Conservation (phyloP, 2,888 invertebrate species). For the Drosophila nr. fundita region DNA sequence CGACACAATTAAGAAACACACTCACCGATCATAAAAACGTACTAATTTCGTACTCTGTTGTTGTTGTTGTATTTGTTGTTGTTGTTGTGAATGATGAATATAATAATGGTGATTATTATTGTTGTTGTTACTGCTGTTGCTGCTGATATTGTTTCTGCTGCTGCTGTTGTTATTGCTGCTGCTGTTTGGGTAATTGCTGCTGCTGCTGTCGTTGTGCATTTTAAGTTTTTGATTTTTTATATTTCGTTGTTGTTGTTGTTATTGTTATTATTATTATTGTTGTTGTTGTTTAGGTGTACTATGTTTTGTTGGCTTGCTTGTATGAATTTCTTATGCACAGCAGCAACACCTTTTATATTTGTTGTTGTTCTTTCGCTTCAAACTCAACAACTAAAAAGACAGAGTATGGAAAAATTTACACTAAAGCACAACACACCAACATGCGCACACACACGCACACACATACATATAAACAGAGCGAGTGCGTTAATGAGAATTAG, state of each 20-base stretch:
- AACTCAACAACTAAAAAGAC: conserved; percentile 26
- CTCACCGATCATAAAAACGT: conserved; percentile 69
- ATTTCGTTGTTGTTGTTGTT: background rate
- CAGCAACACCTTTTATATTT: conserved; percentile 22
- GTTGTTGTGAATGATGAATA: conserved; percentile 24
- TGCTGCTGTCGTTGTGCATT: conserved; percentile 63
- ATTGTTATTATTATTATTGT: background rate
- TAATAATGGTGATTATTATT: conserved; percentile 35
- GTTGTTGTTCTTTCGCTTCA: conserved; percentile 20
- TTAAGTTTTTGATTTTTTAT: conserved; percentile 33
- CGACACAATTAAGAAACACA: conserved; percentile 36
- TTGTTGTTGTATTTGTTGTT: conserved; percentile 31
- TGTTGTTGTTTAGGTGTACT: background rate
- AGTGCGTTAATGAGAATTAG: conserved; percentile 25
- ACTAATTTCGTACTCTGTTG: conserved; percentile 50
- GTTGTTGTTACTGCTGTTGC: conserved; percentile 43
- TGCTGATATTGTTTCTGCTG: conserved; percentile 54
- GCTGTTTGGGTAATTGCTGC: conserved; percentile 43
- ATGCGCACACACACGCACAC: background rate
- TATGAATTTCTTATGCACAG: conserved; percentile 3
- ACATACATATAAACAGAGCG: conserved; percentile 5
- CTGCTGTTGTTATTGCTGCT: conserved; percentile 49
- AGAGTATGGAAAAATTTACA: conserved; percentile 9
- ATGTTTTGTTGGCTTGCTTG: conserved; percentile 15
- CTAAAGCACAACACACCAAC: conserved; percentile 2